Evolutionary conservation across 1,140 invertebrate genomes (phyloP), one percentile per base, ranked within the genome.

Genomic region (Aphelenchoides besseyi): DNA sequence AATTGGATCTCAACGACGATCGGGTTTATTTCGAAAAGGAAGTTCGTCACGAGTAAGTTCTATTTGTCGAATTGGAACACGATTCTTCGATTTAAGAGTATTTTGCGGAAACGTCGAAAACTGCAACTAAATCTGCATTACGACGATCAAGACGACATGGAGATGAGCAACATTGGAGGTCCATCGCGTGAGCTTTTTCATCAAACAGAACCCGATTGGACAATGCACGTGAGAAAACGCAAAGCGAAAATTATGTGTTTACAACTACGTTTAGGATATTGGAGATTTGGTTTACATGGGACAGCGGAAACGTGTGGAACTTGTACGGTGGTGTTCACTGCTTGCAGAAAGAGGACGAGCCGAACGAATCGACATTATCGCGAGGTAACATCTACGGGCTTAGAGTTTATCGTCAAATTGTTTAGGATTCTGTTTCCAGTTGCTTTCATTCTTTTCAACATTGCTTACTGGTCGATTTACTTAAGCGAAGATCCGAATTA

Each of bases 401-500:
- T 48, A 23, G 41, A 48, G 41, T 48, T 48, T 23, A 12, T 48
- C 41, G 41, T 52, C 18, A 2, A 33, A 36, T 61, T 67, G 33
- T 1, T 88, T 88, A 88, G 87, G 79, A 89, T 55, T 88, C 94
- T 37, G 85, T 84, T 84, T 70, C 82, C 81, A 0, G 41, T 84
- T 54, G 79, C 82, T n/a, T 83, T 83, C 55, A 74, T 98, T 0
- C 87, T 91, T 55, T 95, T 98, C 85, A 95, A 98, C 86, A 86
- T 98, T 71, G 90, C 94, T 0, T 94, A 97, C 77, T 82, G 81
- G 81, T 74, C 57, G 18, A 68, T 80, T 81, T 98, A 97, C 85
- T 89, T 95, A 79, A 89, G 89, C 23, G 92, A 96, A 81, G 93
- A 96, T 30, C 63, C 63, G 16, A 66, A 66, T 30, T 66, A 8